Conservation (phyloP, 2,888 invertebrate species). For the Nemurella pictetii region DNA sequence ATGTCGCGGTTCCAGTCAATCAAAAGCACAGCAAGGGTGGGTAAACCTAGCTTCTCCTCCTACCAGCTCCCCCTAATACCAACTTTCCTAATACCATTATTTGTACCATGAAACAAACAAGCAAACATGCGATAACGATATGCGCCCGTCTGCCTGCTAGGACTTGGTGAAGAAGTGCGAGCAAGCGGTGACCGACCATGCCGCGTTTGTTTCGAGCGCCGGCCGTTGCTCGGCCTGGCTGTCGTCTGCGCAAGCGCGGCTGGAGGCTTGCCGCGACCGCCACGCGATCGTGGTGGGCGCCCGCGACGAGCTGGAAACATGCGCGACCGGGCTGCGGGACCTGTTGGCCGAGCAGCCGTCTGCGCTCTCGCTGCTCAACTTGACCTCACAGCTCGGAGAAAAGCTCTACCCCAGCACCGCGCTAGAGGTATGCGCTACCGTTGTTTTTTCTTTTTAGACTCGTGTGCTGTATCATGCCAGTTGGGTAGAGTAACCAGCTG, state of each 20-base stretch:
- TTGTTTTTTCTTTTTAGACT: too few relatives aligned
- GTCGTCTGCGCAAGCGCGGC: constrained; percentile 71
- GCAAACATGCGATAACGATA: too few relatives aligned
- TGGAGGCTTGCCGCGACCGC: constrained; percentile 67
- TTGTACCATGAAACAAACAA: too few relatives aligned
- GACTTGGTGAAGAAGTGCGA: constrained; percentile 92
- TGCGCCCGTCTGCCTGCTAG: constrained; percentile 50
- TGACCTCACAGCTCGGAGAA: constrained; percentile 84
- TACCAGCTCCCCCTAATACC: too few relatives aligned
- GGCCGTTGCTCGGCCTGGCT: constrained; percentile 83
- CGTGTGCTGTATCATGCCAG: too few relatives aligned
- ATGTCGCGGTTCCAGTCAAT: constrained; percentile 88
- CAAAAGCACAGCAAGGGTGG: constrained; percentile 78
- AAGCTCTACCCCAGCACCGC: constrained; percentile 85
- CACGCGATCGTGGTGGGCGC: constrained; percentile 52
- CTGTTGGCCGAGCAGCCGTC: constrained; percentile 74
- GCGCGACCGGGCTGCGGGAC: constrained; percentile 72
- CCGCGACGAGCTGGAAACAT: constrained; percentile 69
- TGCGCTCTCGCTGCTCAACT: constrained; percentile 75
- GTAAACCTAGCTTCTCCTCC: too few relatives aligned
- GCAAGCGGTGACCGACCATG: constrained; percentile 81
- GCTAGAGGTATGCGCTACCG: constrained; percentile 61
- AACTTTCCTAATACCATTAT: too few relatives aligned
- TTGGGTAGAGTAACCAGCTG: too few relatives aligned
- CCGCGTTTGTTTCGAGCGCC: constrained; percentile 78